Base-by-base conservation (phyloP, 2,888 invertebrate species). In the Nematopogon swammerdamellus region DNA sequence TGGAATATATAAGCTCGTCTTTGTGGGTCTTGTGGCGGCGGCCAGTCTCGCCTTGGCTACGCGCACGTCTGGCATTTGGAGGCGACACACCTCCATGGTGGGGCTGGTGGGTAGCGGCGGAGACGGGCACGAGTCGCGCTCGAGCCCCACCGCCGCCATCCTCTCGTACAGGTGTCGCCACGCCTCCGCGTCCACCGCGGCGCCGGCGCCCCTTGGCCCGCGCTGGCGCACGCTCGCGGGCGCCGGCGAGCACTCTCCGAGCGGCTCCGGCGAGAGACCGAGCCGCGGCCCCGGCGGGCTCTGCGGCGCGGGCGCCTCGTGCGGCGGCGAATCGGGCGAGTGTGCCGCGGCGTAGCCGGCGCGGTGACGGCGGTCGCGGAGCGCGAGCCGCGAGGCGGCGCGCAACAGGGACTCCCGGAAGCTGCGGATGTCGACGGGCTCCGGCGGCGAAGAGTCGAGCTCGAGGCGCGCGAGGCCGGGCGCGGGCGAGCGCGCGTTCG, bases 101-200 rank as follows among this genome's bases (percentile, higher is more conserved):
- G 92, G 92, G 62, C 90, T 91, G n/a, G 91, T 92, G 2, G 91
- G 89, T 58, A 87, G 84, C 0, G 91, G 91, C 0, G 92, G 91
- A 1, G 92, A 91, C 56, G 72, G 69, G 30, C 70, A 71, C n/a
- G 68, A 59, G 2, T n/a, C n/a, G n/a, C n/a, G n/a, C n/a, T n/a
- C n/a, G n/a, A 63, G 65, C 2, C 63, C 60, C 1, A 60, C 60
- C 36, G 68, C 70, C 16, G 69, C 64, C 47, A 8, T 10, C 20
- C 61, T 57, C 4, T 63, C 56, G 56, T 66, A 65, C n/a, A 69
- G 58, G 46, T 68, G 69, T 3, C 70, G 64, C 14, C 70, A 55
- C 18, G 63, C 66, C 53, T 67, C 71, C 0, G 67, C 60, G 51
- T 73, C 74, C 19, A 64, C 68, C 48, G 73, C 72, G 53, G 14